A percentile compares a stretch with the other conserved stretches of the same genome.
phyloP scores from a whole-genome alignment of 2,888 invertebrate genomes.

The Trisateles emortualis region DNA sequence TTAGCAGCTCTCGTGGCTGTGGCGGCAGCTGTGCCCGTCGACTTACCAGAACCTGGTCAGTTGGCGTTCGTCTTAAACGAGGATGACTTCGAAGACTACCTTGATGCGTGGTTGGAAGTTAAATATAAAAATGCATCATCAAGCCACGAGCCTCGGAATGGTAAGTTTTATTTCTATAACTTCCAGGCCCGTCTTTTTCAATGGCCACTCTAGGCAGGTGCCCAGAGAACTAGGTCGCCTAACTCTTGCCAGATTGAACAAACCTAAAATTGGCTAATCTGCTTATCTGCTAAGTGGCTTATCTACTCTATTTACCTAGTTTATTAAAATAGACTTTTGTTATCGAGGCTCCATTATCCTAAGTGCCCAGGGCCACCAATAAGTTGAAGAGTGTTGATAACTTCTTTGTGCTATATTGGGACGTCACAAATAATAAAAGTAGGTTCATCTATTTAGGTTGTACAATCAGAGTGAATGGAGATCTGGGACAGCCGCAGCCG shows the following conservation, averaged over 20 bases:
- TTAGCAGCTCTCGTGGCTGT: slow-evolving; percentile 47
- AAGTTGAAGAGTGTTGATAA: too few relatives aligned
- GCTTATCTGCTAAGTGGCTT: too few relatives aligned
- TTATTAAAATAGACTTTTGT: too few relatives aligned
- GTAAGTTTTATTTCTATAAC: slow-evolving; percentile 53
- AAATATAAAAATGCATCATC: slow-evolving; percentile 54
- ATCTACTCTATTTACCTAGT: too few relatives aligned
- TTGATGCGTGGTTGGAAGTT: slow-evolving; percentile 70
- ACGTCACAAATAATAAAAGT: too few relatives aligned
- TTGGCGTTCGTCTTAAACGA: slow-evolving; percentile 68
- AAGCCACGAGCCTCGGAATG: slow-evolving; percentile 51
- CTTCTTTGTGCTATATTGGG: neutral
- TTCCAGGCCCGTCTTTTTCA: too few relatives aligned
- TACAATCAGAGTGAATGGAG: slow-evolving; percentile 75
- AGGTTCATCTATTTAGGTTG: neutral
- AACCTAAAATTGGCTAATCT: too few relatives aligned
- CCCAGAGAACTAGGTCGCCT: too few relatives aligned
- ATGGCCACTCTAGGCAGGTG: too few relatives aligned
- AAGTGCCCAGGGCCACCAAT: too few relatives aligned
- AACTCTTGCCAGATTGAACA: too few relatives aligned
- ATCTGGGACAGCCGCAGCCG: slow-evolving; percentile 87
- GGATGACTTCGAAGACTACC: slow-evolving; percentile 77
- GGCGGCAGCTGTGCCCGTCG: slow-evolving; percentile 46
- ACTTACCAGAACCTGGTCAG: slow-evolving; percentile 65
- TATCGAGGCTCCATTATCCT: too few relatives aligned